Evolutionary conservation across 2,113 vertebrate genomes (phyloP).

Genomic region (Perca fluviatilis): DNA sequence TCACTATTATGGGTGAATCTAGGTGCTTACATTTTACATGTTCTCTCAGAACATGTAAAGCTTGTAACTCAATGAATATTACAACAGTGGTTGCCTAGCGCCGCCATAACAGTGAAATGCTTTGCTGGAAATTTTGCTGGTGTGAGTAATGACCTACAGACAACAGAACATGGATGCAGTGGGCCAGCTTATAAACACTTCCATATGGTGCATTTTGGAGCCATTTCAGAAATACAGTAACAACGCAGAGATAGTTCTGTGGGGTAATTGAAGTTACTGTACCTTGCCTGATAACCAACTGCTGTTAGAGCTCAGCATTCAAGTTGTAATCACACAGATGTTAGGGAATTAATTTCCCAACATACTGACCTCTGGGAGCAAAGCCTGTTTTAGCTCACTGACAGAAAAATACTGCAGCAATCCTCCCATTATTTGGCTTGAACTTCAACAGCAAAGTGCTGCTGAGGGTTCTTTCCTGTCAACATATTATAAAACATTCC

Average conservation of each 20-base stretch:
- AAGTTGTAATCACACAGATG: conserved; percentile 12
- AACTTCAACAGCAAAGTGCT: conserved; percentile 14
- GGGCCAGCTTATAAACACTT: conserved; percentile 59
- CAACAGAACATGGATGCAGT: conserved; percentile 60
- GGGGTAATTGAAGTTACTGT: background rate
- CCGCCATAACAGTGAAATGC: conserved; percentile 57
- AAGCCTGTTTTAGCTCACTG: conserved; percentile 54
- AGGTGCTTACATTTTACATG: conserved; percentile 13
- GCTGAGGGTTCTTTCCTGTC: conserved; percentile 9
- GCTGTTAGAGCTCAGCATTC: conserved; percentile 5
- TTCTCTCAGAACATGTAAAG: conserved; percentile 26
- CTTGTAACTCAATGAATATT: conserved; percentile 32
- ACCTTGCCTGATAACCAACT: background rate
- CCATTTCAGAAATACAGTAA: background rate
- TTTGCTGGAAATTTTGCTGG: conserved; percentile 56
- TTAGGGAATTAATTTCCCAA: conserved; percentile 9
- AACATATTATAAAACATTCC: background rate
- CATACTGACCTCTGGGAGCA: conserved; percentile 24
- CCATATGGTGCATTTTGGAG: conserved; percentile 52
- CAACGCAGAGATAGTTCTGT: background rate
- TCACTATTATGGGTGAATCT: background rate
- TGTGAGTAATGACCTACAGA: conserved; percentile 63
- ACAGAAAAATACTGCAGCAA: conserved; percentile 39
- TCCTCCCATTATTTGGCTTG: conserved; percentile 18
- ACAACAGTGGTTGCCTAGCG: conserved; percentile 69